Evolutionary conservation across 2,888 invertebrate genomes (phyloP).

Genomic region (Lottia gigantea): DNA sequence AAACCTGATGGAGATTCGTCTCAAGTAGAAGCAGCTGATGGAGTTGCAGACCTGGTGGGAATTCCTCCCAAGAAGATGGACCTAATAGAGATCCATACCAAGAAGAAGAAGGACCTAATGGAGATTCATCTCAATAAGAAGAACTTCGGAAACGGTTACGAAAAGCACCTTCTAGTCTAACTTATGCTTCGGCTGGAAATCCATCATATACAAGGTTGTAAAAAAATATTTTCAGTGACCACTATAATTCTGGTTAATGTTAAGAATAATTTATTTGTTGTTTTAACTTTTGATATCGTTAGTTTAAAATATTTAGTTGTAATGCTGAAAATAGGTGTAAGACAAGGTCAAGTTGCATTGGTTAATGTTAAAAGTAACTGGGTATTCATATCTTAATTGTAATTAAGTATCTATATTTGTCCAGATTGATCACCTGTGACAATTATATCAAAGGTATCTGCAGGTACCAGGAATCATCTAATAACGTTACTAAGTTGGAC

Average conservation of each 20-base stretch:
- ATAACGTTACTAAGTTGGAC: background rate
- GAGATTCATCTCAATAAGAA: background rate
- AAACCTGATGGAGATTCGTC: background rate
- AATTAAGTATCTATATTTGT: background rate
- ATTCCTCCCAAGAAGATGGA: background rate
- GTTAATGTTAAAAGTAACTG: background rate
- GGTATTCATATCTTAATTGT: background rate
- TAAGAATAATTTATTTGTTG: no score
- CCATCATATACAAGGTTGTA: no score
- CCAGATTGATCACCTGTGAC: slow-evolving; percentile 3
- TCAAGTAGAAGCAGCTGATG: background rate
- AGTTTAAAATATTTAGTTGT: no score
- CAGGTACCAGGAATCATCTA: background rate
- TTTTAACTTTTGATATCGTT: no score
- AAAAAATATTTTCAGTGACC: no score
- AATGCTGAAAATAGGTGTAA: no score
- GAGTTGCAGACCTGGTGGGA: background rate
- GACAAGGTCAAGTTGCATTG: background rate
- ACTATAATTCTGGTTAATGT: no score
- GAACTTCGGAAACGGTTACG: no score
- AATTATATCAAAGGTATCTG: background rate
- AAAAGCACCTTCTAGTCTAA: no score
- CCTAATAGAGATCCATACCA: no score
- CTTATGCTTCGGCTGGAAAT: no score
- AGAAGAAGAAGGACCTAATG: no score